Conservation (phyloP, 2,888 invertebrate species). For the Himalopsyche kuldschensis region DNA sequence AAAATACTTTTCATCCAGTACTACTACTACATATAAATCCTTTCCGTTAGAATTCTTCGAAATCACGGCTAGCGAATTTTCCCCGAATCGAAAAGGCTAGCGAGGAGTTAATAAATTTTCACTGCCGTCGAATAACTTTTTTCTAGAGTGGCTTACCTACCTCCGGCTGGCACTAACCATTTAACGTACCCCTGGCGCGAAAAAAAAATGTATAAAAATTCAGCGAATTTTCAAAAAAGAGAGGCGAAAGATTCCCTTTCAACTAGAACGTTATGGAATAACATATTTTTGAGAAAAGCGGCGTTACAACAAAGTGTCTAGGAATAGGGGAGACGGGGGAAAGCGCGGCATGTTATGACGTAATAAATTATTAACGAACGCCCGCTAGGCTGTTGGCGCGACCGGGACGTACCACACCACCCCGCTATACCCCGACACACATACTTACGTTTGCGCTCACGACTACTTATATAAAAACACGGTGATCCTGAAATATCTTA, state of each 20-base stretch:
- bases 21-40: neutral
- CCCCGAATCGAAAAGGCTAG: neutral
- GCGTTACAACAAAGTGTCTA: neutral
- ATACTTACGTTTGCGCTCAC: neutral
- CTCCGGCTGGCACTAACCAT: constrained; percentile 6
- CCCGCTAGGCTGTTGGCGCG: constrained; percentile 19
- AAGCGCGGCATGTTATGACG: constrained; percentile 15
- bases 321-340: neutral
- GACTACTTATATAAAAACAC: neutral
- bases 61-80: neutral
- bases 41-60: neutral
- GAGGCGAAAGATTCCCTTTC: neutral
- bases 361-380: constrained; percentile 29
- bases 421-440: neutral
- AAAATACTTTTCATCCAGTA: neutral
- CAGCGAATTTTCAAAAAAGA: neutral
- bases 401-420: neutral
- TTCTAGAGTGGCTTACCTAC: constrained; percentile 8
- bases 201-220: neutral
- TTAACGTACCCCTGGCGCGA: neutral
- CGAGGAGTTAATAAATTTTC: neutral
- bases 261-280: neutral
- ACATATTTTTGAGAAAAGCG: neutral
- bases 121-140: neutral
- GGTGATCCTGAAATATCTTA: neutral